Conservation (phyloP, 2,888 invertebrate species). For the Masnerella sp. region DNA sequence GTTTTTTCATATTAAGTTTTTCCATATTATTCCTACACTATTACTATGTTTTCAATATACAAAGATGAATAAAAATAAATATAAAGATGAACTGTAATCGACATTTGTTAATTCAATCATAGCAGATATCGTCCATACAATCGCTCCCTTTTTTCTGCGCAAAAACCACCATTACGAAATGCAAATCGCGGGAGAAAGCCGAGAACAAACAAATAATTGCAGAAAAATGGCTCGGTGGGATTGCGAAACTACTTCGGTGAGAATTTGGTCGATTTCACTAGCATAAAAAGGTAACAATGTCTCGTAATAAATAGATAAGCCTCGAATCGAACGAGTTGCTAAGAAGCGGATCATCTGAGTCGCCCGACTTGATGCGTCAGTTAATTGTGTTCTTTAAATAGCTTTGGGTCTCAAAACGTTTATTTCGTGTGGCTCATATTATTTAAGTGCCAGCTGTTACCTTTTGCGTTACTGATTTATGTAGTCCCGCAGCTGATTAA, state of each 20-base stretch:
- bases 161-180: slow-evolving; percentile 23
- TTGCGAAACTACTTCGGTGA: slow-evolving; percentile 25
- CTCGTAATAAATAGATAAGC: slow-evolving; percentile 35
- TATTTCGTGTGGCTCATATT: slow-evolving; percentile 50
- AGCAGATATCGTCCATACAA: no score
- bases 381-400: slow-evolving; percentile 52
- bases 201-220: slow-evolving; percentile 34
- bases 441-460: slow-evolving; percentile 48
- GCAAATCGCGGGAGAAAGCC: slow-evolving; percentile 29
- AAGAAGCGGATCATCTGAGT: slow-evolving; percentile 46
- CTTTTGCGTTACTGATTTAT: slow-evolving; percentile 46
- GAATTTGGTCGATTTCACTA: slow-evolving; percentile 43
- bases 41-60: no score
- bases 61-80: no score
- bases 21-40: no score
- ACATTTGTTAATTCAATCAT: no score
- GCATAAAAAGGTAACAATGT: slow-evolving; percentile 14
- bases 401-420: slow-evolving; percentile 23
- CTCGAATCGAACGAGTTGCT: background rate
- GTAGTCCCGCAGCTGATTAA: slow-evolving; percentile 28
- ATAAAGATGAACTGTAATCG: no score
- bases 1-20: no score
- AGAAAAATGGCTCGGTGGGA: slow-evolving; percentile 22
- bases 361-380: slow-evolving; percentile 41
- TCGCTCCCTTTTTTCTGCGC: background rate